Evolutionary conservation across 2,888 invertebrate species (phyloP).

Genomic region (Tenodera sinensis): DNA sequence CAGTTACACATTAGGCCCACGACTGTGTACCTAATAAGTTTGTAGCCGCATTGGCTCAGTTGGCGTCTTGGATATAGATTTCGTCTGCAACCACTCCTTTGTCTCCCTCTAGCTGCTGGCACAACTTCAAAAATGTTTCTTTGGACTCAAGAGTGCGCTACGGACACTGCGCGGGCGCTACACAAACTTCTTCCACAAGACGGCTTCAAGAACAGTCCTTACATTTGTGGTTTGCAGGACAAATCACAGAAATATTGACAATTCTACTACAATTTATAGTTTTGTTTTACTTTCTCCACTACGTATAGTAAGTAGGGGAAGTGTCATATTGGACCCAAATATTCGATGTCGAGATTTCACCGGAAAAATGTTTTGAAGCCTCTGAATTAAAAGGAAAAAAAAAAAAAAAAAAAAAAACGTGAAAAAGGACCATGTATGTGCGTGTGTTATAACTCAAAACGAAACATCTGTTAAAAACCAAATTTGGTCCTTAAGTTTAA

Average conservation of each 20-base stretch:
- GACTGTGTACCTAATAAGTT: background rate
- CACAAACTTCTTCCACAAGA: background rate
- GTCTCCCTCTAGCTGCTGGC: background rate
- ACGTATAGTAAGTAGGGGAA: too few species aligned
- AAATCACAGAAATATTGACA: background rate
- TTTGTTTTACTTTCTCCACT: too few species aligned
- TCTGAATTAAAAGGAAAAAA: too few species aligned
- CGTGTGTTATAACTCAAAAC: too few species aligned
- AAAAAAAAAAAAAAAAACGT: too few species aligned
- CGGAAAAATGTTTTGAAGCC: too few species aligned
- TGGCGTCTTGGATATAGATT: slow-evolving; percentile 5
- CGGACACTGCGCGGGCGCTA: background rate
- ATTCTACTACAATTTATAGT: too few species aligned
- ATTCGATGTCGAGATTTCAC: too few species aligned
- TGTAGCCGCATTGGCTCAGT: background rate
- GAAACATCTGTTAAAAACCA: too few species aligned
- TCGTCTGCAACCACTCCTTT: background rate
- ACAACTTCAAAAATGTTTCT: background rate
- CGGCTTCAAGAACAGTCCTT: background rate
- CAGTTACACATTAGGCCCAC: background rate
- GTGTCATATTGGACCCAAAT: too few species aligned
- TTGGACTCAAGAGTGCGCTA: background rate
- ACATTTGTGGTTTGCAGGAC: background rate
- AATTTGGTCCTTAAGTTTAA: too few species aligned
- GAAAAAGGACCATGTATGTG: too few species aligned